Base-by-base conservation (phyloP, 2,113 vertebrate species). In the Chionodraco myersi region DNA sequence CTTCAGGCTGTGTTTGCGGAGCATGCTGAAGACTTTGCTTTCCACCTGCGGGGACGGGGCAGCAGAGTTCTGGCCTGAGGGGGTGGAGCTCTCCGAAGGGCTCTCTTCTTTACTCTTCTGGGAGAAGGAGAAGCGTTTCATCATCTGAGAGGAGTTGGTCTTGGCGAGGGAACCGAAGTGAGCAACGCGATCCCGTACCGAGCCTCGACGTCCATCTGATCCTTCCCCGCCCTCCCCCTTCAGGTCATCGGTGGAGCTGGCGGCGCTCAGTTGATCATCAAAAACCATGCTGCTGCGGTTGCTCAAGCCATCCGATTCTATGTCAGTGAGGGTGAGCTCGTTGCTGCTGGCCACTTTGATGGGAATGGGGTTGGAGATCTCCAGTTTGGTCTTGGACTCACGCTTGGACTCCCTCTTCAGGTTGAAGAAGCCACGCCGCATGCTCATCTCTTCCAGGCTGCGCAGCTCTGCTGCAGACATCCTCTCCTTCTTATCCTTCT, bases 311-410 rank as follows among this genome's bases (percentile, higher is more conserved):
- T 98, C 97, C 0, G 96, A 96, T 61, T 97, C 97, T 0, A 96
- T 94, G 82, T 98, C 97, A 0, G 96, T 97, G 60, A 99, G 95
- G 45, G 96, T 97, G 80, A 99, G 94, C 88, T 99, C 97, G 0
- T 94, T 95, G 93, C 96, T 95, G 0, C 95, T 97, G 82, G 96
- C 96, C 84, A 98, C 96, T 88, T 97, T 98, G 92, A 99, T 97
- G 62, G 98, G 97, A 70, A 98, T 99, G 58, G 98, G 97, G 91
- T 96, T 96, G 82, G 97, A 99, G 87, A 99, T 99, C 91, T 99
- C 97, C 89, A 98, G 86, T 62, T 97, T 97, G 6, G 91, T 88
- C 92, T 94, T 97, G 23, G 96, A 95, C 30, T 99, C 97, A 0
- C 97, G 89, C 72, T 98, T 99, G 72, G 96, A 90, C 18, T 97